Percentiles rank a stretch among this genome's conserved stretches.
Evolutionary conservation across 2,888 invertebrate species (phyloP).

Genomic region (Molanna angustata): DNA sequence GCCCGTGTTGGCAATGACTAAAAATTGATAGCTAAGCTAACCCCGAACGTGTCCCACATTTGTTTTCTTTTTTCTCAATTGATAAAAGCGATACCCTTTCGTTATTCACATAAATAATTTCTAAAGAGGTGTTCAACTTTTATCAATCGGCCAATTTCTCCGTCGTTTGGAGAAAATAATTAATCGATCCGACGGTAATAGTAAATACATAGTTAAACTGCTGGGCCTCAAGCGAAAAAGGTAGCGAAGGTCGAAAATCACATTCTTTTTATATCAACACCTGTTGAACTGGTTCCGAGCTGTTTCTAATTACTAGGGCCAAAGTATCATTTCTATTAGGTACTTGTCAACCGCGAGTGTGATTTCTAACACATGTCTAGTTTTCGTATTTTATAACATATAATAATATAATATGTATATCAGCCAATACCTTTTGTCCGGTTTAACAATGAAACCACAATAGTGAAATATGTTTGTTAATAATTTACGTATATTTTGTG

Average conservation of each 20-base stretch:
- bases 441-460: no score
- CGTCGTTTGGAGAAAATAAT: no score
- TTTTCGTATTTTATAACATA: background rate
- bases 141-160: no score
- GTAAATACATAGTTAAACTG: no score
- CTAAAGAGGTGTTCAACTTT: no score
- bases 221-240: background rate
- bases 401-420: no score
- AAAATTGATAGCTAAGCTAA: conserved; percentile 7
- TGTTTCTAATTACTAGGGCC: background rate
- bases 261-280: background rate
- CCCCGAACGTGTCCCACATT: conserved; percentile 21
- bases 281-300: background rate
- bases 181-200: no score
- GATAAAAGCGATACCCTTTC: no score
- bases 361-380: background rate
- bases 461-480: no score
- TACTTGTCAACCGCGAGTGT: background rate
- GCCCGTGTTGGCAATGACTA: conserved; percentile 19
- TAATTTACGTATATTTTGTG: no score
- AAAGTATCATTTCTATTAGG: background rate
- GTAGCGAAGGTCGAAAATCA: conserved; percentile 5
- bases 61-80: no score
- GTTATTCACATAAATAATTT: no score
- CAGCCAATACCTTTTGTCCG: background rate